Conservation (phyloP, 1,140 invertebrate genomes). For the Drosophila sturtevanti region DNA sequence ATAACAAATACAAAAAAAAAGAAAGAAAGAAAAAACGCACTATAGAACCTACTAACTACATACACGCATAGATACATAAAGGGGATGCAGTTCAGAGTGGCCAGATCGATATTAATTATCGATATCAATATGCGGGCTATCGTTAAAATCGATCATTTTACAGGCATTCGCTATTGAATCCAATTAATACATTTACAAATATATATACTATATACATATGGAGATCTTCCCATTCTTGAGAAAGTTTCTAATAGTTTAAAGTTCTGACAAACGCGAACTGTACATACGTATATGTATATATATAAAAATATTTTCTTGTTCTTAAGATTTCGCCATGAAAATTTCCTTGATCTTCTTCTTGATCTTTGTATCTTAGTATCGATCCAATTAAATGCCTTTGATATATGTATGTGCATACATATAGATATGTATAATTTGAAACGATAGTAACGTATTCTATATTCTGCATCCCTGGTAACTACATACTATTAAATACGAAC, state of each 20-base stretch:
- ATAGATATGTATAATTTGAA: no score
- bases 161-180: no score
- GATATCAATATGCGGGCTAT: neutral
- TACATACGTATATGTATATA: slow-evolving; percentile 25
- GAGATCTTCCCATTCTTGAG: no score
- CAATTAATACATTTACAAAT: no score
- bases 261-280: neutral
- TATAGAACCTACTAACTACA: slow-evolving; percentile 31
- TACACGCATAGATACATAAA: slow-evolving; percentile 9
- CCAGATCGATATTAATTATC: slow-evolving; percentile 16
- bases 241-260: no score
- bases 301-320: slow-evolving; percentile 8
- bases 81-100: slow-evolving; percentile 12
- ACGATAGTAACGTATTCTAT: no score
- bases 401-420: no score
- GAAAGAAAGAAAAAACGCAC: slow-evolving; percentile 23
- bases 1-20: slow-evolving; percentile 35
- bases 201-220: no score
- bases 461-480: neutral
- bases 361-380: no score
- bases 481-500: neutral
- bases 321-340: neutral
- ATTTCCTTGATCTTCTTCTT: no score
- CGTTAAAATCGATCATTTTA: no score
- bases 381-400: no score